phyloP scores from a whole-genome alignment of 1,140 invertebrate species.

The Archivesica marissinica region DNA sequence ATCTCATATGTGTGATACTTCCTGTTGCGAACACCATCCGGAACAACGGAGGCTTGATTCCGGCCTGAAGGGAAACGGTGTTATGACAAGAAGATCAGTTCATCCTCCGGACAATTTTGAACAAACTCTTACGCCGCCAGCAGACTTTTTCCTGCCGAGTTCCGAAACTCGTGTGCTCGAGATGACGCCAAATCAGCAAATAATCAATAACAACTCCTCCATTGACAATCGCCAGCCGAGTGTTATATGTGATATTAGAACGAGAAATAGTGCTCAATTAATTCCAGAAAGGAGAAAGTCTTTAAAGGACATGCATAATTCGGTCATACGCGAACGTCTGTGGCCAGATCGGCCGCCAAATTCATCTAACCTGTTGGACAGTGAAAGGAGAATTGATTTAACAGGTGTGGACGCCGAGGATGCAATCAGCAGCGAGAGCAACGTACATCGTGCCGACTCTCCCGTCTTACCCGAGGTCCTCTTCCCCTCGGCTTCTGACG shows the following conservation, averaged over 20 bases:
- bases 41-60: not conserved
- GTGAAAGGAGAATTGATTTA: constrained; percentile 39
- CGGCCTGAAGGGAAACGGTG: not conserved
- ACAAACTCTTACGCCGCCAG: not conserved
- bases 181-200: not conserved
- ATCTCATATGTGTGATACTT: constrained; percentile 38
- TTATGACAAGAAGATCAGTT: not conserved
- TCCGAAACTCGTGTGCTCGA: constrained; percentile 36
- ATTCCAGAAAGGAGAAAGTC: constrained; percentile 29
- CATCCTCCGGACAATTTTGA: constrained; percentile 4
- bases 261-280: not conserved
- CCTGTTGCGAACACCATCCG: constrained; percentile 4
- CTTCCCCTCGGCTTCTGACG: constrained; percentile 58
- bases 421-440: not conserved
- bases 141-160: constrained; percentile 13
- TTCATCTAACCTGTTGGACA: not conserved
- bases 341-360: not conserved
- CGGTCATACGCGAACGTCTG: constrained; percentile 36
- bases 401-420: constrained; percentile 2
- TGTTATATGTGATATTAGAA: constrained; percentile 16
- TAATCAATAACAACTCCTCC: not conserved
- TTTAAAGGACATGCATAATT: constrained; percentile 52
- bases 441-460: constrained; percentile 5
- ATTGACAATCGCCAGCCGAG: constrained; percentile 19
- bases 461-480: constrained; percentile 56